phyloP scores from a whole-genome alignment of 2,888 invertebrate genomes.

The Drosophila mercatorum region DNA sequence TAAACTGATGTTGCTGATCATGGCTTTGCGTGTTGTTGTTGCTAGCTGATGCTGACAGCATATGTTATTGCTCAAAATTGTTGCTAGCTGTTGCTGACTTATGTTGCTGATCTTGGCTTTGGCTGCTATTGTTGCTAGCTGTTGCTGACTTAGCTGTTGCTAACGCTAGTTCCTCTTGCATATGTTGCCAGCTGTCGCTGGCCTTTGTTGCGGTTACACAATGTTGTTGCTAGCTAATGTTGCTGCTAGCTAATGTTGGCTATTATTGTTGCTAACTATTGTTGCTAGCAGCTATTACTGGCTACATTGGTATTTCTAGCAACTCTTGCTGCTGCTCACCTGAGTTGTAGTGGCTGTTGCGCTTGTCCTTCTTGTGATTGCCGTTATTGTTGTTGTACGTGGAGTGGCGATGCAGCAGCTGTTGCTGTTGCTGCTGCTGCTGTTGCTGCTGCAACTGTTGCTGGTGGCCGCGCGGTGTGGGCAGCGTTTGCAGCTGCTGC shows the following conservation, averaged over 20 bases:
- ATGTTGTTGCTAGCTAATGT: background rate
- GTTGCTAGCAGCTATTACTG: too few relatives aligned
- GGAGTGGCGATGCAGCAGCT: constrained; percentile 64
- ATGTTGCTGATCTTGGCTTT: background rate
- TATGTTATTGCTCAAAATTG: background rate
- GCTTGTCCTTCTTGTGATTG: constrained; percentile 74
- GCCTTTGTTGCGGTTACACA: background rate
- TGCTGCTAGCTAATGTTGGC: background rate
- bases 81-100: background rate
- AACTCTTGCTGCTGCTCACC: constrained; percentile 68
- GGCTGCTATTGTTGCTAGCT: background rate
- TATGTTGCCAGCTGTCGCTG: background rate
- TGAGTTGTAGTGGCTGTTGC: constrained; percentile 83
- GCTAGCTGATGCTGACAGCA: background rate
- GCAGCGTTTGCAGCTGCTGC: constrained; percentile 58
- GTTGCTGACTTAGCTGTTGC: background rate
- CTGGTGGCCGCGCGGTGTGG: constrained; percentile 60
- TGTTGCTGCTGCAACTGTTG: constrained; percentile 49
- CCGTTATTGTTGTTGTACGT: constrained; percentile 76
- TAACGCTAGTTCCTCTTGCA: background rate
- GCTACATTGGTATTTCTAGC: too few relatives aligned
- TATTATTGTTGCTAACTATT: too few relatives aligned
- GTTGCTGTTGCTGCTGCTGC: constrained; percentile 60
- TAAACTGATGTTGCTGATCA: background rate
- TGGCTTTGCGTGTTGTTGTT: background rate